Conservation (phyloP, 1,140 invertebrate genomes). For the Drosophila leontia region DNA sequence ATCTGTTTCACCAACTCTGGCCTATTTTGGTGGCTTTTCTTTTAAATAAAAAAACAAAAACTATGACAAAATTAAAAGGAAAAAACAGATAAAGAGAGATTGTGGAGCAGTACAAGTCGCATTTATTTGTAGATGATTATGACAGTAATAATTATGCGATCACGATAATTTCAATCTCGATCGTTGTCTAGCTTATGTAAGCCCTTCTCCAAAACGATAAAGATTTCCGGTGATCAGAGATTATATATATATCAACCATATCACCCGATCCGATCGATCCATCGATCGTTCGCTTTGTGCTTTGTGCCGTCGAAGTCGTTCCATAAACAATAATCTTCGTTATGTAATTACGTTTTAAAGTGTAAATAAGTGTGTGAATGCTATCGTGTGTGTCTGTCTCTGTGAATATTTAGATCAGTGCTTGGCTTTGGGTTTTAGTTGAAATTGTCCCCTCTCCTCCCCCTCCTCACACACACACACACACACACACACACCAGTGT, state of each 20-base stretch:
- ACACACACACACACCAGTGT: conserved; percentile 15
- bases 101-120: neutral
- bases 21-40: neutral
- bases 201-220: conserved; percentile 38
- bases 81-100: neutral
- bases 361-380: conserved; percentile 37
- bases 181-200: neutral
- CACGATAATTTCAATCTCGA: conserved; percentile 20
- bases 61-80: neutral
- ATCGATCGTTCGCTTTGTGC: neutral
- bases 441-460: conserved; percentile 4
- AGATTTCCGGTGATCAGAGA: conserved; percentile 6
- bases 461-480: neutral
- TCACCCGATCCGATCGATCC: conserved; percentile 11
- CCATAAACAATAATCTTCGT: conserved; percentile 43
- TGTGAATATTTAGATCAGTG: conserved; percentile 34
- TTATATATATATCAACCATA: conserved; percentile 7
- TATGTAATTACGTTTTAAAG: conserved; percentile 46
- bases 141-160: conserved; percentile 29
- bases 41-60: neutral
- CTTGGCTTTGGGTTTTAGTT: conserved; percentile 35
- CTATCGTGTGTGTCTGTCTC: neutral
- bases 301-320: conserved; percentile 28
- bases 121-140: conserved; percentile 28
- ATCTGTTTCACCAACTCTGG: neutral